phyloP scores from a whole-genome alignment of 1,140 invertebrate species.

The Solenopsis fugax region DNA sequence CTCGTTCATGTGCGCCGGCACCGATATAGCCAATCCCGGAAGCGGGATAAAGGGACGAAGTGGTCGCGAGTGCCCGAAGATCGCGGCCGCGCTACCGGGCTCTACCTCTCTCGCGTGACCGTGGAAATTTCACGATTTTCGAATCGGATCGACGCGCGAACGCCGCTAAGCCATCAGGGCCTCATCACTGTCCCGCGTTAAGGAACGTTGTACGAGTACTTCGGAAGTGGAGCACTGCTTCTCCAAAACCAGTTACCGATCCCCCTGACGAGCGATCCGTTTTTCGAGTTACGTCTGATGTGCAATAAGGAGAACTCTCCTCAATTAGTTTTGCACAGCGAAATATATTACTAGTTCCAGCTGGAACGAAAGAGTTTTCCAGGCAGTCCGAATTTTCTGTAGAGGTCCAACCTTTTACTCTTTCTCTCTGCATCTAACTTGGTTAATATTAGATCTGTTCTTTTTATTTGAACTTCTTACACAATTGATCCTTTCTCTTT shows the following conservation, averaged over 20 bases:
- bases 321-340: background rate
- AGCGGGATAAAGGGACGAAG: slow-evolving; percentile 43
- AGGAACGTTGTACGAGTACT: too few species aligned
- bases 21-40: slow-evolving; percentile 67
- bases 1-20: slow-evolving; percentile 68
- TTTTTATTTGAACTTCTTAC: too few species aligned
- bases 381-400: background rate
- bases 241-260: background rate
- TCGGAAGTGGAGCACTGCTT: background rate
- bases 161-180: background rate
- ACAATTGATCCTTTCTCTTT: too few species aligned
- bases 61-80: slow-evolving; percentile 26
- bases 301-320: background rate
- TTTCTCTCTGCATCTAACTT: background rate
- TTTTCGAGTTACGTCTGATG: background rate
- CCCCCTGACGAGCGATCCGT: background rate
- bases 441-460: background rate
- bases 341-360: background rate
- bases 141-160: slow-evolving; percentile 50
- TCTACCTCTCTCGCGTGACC: background rate
- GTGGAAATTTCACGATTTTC: slow-evolving; percentile 42
- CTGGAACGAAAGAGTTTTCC: background rate
- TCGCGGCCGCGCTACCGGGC: background rate
- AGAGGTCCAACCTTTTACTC: background rate
- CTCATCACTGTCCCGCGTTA: background rate